Evolutionary conservation across 2,888 invertebrate species (phyloP).

Genomic region (Dichetophora obliterata): DNA sequence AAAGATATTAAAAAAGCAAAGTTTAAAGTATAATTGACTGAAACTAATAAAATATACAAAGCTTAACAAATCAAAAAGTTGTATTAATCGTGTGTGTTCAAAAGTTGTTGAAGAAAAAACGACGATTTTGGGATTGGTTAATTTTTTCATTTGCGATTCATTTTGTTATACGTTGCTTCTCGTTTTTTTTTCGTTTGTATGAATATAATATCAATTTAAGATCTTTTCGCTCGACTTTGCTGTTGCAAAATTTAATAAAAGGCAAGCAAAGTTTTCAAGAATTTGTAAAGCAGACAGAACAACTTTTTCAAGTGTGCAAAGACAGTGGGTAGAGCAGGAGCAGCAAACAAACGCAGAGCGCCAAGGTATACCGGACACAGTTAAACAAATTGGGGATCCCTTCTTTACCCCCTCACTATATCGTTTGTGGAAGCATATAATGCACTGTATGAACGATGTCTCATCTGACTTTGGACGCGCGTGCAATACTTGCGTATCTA

Average conservation of each 20-base stretch:
- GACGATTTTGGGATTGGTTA: slow-evolving; percentile 28
- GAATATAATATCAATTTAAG: slow-evolving; percentile 29
- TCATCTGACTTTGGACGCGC: slow-evolving; percentile 75
- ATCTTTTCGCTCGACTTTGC: slow-evolving; percentile 9
- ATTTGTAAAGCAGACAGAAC: slow-evolving; percentile 18
- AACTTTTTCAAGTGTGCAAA: neutral
- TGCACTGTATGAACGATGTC: slow-evolving; percentile 60
- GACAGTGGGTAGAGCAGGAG: neutral
- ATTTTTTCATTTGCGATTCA: slow-evolving; percentile 23
- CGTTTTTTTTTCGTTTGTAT: neutral
- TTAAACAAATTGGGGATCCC: neutral
- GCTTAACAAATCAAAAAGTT: slow-evolving; percentile 19
- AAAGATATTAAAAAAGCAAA: slow-evolving; percentile 41
- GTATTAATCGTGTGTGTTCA: slow-evolving; percentile 13
- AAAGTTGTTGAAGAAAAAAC: slow-evolving; percentile 10
- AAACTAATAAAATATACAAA: neutral
- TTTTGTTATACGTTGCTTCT: slow-evolving; percentile 23
- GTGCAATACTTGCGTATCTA: slow-evolving; percentile 80
- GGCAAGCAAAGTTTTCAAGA: neutral
- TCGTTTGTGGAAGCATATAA: slow-evolving; percentile 16
- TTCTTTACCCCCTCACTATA: neutral
- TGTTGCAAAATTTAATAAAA: neutral
- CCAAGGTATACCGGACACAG: slow-evolving; percentile 38
- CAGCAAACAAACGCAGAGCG: slow-evolving; percentile 35
- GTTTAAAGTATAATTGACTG: slow-evolving; percentile 12